Conservation (phyloP, 2,888 invertebrate species). For the Tinea semifulvella region DNA sequence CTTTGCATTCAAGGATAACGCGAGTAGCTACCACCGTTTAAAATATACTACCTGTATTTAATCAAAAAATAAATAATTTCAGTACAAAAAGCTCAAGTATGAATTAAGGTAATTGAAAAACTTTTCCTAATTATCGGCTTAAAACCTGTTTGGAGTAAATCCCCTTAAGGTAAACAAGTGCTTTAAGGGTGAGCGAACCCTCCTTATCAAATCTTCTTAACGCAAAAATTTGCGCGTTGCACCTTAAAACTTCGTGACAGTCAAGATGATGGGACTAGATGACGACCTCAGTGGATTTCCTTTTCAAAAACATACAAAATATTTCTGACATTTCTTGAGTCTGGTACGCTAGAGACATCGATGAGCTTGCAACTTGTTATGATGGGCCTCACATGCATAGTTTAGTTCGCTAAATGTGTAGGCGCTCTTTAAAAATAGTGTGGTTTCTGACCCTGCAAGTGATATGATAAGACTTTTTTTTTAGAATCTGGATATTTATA, state of each 20-base stretch:
- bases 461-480: too few species aligned
- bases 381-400: too few species aligned
- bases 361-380: too few species aligned
- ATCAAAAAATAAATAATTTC: too few species aligned
- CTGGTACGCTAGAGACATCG: too few species aligned
- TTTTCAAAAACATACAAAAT: neutral
- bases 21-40: too few species aligned
- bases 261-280: neutral
- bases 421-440: too few species aligned
- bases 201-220: slow-evolving; percentile 7
- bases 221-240: slow-evolving; percentile 4
- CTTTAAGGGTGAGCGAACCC: neutral
- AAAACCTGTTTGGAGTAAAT: slow-evolving; percentile 62
- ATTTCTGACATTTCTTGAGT: neutral
- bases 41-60: too few species aligned
- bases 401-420: too few species aligned
- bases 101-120: slow-evolving; percentile 65
- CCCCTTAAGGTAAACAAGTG: slow-evolving; percentile 58
- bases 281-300: neutral
- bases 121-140: slow-evolving; percentile 66
- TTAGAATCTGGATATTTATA: too few species aligned
- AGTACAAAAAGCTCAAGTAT: slow-evolving; percentile 34
- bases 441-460: too few species aligned
- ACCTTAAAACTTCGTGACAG: slow-evolving; percentile 1
- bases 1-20: too few species aligned